Conservation (phyloP, 2,888 invertebrate genomes). For the Meloe dianella region DNA sequence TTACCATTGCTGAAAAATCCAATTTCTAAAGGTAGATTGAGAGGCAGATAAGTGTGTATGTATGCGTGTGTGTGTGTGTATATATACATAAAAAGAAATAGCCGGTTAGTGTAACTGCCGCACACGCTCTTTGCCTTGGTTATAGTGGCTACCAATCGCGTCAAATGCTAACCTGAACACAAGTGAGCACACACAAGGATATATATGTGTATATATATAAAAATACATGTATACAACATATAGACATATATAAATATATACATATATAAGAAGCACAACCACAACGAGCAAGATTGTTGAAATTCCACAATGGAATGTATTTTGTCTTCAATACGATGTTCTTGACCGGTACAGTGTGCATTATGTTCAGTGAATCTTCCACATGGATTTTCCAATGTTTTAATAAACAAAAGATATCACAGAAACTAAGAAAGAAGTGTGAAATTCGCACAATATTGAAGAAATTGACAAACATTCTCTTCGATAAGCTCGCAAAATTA, state of each 20-base stretch:
- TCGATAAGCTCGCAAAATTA: too few species aligned
- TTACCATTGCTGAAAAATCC: constrained; percentile 23
- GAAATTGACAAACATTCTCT: too few species aligned
- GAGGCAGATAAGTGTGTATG: not conserved
- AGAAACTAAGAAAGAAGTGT: not conserved
- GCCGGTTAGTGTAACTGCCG: not conserved
- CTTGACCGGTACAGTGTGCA: constrained; percentile 7
- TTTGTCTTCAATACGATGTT: constrained; percentile 8
- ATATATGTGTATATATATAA: not conserved
- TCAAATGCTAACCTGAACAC: constrained; percentile 16
- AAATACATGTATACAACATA: not conserved
- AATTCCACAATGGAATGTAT: constrained; percentile 10
- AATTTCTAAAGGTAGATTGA: constrained; percentile 11
- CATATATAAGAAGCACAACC: constrained; percentile 1
- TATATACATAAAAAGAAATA: not conserved
- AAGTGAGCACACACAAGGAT: constrained; percentile 9
- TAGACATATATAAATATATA: not conserved
- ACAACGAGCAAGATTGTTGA: constrained; percentile 8
- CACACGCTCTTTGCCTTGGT: constrained; percentile 9
- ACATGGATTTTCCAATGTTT: constrained; percentile 1
- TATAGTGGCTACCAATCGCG: constrained; percentile 11
- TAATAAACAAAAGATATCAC: not conserved
- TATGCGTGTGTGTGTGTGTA: not conserved
- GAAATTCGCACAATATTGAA: not conserved
- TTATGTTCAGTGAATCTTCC: constrained; percentile 7